Base-by-base conservation (phyloP, 2,797 vertebrate genomes). In the Nyctalus aviator region DNA sequence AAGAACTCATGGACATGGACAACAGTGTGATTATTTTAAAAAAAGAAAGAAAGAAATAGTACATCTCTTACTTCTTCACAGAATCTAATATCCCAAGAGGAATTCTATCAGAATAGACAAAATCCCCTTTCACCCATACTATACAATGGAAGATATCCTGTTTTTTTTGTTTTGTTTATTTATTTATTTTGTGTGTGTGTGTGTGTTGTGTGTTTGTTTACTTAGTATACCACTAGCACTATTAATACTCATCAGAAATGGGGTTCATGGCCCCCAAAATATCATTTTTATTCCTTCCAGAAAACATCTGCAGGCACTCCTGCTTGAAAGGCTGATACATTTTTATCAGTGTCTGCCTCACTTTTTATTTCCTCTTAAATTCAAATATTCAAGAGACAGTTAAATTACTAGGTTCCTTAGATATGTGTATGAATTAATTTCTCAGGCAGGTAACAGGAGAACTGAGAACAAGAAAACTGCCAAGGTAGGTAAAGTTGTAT, bases 321-420 rank as follows among this genome's bases (percentile, higher is more conserved):
- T 85, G 48, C 30, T 72, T 6, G 8, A 90, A 88, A 32, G 23
- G 35, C 8, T 37, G 41, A 50, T 12, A 6, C 8, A 53, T 73
- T 97, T 88, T 90, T 68, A 87, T 46, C 35, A 73, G 20, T 64
- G 15, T 69, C 32, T 64, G 9, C 48, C 32, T 73, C 10, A 62
- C 48, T 94, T 18, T 92, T 77, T 87, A 68, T 68, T 93, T 95
- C 57, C 88, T 69, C 32, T 73, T 92, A 77, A 84, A 86, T 82
- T 64, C 25, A 79, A 94, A 86, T 83, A 53, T 50, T 88, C 46
- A 76, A 75, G 37, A 13, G 6, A 90, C 30, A 83, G 44, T 88
- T 84, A 84, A 82, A 79, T 68, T 32, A 53, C 41, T 79, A 93
- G 93, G 3, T 92, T 92, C 41, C 68, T 86, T 95, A 73, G 10